Base-by-base conservation (phyloP, 1,140 invertebrate species). In the Tetragnatha versicolor region DNA sequence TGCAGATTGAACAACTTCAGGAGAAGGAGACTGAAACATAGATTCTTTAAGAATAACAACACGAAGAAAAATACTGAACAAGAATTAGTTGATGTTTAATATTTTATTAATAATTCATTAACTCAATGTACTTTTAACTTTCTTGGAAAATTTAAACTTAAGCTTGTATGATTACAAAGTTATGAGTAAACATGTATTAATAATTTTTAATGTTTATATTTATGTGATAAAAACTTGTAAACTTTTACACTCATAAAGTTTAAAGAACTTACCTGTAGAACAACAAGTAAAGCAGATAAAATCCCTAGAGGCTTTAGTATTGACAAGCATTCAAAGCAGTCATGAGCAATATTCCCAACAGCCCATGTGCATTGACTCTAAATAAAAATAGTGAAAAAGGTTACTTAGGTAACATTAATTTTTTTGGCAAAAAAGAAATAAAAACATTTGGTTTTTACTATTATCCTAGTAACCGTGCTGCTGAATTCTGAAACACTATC, bases 351-450 rank as follows among this genome's bases (percentile, higher is more conserved):
- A 20, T 79, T 79, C 47, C 76, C 65, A 60, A n/a, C n/a, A 60
- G 76, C 63, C 76, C 76, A 79, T 6, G 76, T 51, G 60, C 76
- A n/a, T 27, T 69, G 76, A 35, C n/a, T 53, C 76, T 79, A 22
- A 25, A 65, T 20, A 39, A 25, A 4, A 39, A 65, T n/a, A 22
- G 22, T 33, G n/a, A 37, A 27, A 60, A 60, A 37, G 2, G 9
- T 3, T 31, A 14, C 9, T 20, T 17, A 10, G 10, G 25, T 20
- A 53, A 33, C 3, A 27, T 61, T 12, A 61, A 61, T 7, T 60
- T 20, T n/a, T 9, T 10, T 55, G 10, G 10, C 17, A 12, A 55
- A 55, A 22, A 55, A 22, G 12, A 20, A 27, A 55, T 55, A 6
- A 55, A 55, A 55, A 27, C 2, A 2, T 22, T 12, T 55, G 20